Conservation (phyloP, 2,797 vertebrate species). For the Hapalemur alaotrensis region DNA sequence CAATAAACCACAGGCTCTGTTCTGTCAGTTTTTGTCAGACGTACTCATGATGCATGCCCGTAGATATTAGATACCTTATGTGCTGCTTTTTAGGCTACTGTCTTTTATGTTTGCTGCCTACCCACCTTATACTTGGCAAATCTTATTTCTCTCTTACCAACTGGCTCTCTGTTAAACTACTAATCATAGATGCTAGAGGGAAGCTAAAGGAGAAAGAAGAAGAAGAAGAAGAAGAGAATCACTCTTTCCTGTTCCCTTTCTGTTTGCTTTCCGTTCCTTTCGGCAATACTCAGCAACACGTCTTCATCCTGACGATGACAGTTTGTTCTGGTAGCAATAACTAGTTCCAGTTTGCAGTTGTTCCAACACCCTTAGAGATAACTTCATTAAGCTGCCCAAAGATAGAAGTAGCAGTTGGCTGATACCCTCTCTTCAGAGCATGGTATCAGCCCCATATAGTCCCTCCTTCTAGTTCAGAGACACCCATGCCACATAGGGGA, state of each 20-base stretch:
- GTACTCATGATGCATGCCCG: background rate
- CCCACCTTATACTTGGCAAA: background rate
- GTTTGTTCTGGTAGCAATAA: background rate
- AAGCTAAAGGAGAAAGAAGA: background rate
- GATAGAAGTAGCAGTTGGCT: background rate
- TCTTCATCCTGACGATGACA: background rate
- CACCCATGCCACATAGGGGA: accelerated
- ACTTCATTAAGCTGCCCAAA: background rate
- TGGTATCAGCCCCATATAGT: background rate
- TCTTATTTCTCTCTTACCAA: background rate
- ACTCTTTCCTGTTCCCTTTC: background rate
- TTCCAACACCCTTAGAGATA: background rate
- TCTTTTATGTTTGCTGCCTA: background rate
- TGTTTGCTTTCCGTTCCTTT: background rate
- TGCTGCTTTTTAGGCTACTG: background rate
- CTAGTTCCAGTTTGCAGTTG: background rate
- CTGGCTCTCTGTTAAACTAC: background rate
- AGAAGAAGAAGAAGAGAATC: background rate
- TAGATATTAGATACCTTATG: background rate
- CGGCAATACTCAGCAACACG: background rate
- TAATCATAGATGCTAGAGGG: background rate
- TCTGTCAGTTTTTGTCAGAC: background rate
- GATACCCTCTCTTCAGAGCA: background rate
- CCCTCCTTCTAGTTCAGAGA: background rate
- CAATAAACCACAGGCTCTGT: background rate